phyloP scores from a whole-genome alignment of 2,797 vertebrate species.

The Benthosema pterotum region DNA sequence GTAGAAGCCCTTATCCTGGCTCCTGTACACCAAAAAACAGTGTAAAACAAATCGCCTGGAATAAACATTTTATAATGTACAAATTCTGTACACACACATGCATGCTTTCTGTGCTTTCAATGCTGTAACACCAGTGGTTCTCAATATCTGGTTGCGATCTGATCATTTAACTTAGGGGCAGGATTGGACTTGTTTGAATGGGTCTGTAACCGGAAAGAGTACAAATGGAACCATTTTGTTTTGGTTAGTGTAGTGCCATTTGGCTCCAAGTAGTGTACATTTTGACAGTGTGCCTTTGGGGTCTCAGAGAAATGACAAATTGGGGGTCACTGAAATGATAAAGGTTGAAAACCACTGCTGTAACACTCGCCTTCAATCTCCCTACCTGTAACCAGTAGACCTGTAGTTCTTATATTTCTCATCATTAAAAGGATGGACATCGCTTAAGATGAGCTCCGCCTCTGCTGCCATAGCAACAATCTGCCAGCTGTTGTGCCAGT shows the following conservation, averaged over 20 bases:
- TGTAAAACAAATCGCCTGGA: background rate
- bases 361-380: constrained; percentile 59
- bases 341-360: background rate
- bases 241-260: no score
- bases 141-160: no score
- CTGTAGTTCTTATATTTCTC: constrained; percentile 83
- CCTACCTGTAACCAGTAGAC: constrained; percentile 96
- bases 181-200: no score
- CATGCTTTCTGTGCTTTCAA: constrained; percentile 1
- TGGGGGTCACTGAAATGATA: no score
- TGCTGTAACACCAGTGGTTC: constrained; percentile 5
- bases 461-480: constrained; percentile 89
- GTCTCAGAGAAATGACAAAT: no score
- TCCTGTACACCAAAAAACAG: constrained; percentile 77
- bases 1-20: constrained; percentile 92
- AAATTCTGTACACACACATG: background rate
- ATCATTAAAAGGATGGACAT: constrained; percentile 81
- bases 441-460: constrained; percentile 86
- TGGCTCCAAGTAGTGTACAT: no score
- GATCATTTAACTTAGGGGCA: no score
- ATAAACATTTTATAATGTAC: no score
- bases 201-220: no score
- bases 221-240: no score
- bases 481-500: constrained; percentile 99
- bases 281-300: no score